phyloP scores from a whole-genome alignment of 2,113 vertebrate species.

The Brachyistius frenatus region DNA sequence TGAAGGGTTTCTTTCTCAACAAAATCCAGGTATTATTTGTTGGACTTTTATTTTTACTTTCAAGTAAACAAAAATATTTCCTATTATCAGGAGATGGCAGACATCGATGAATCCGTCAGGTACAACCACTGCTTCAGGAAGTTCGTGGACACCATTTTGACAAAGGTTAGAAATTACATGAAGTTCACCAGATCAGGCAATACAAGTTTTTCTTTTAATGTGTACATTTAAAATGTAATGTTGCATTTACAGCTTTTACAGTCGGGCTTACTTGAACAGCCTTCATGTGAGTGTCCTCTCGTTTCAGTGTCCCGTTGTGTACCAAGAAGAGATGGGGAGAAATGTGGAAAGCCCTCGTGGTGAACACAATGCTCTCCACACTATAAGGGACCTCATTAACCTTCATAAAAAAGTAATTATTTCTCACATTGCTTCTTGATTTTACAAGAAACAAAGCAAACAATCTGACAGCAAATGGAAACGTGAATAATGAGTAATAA shows the following conservation, averaged over 20 bases:
- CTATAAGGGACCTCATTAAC: constrained; percentile 88
- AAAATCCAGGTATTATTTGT: no score
- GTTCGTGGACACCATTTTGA: constrained; percentile 93
- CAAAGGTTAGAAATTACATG: constrained; percentile 87
- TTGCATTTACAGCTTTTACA: constrained; percentile 3
- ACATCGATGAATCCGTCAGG: constrained; percentile 87
- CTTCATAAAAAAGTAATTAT: constrained; percentile 91
- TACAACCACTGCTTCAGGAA: constrained; percentile 90
- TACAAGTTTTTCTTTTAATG: neutral
- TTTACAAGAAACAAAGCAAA: neutral
- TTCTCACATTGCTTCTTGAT: neutral
- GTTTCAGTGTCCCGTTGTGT: constrained; percentile 89
- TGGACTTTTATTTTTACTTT: neutral
- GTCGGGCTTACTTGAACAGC: neutral
- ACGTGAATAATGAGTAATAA: neutral
- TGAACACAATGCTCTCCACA: constrained; percentile 84
- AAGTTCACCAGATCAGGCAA: neutral
- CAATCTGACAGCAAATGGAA: neutral
- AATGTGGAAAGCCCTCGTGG: constrained; percentile 85
- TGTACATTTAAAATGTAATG: neutral
- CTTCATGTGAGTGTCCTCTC: constrained; percentile 3
- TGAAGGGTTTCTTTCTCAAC: no score
- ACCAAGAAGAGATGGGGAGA: constrained; percentile 91
- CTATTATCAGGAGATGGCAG: constrained; percentile 88
- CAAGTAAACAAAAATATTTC: neutral